Conservation (phyloP, 2,888 invertebrate genomes). For the Hyppa rectilinea region DNA sequence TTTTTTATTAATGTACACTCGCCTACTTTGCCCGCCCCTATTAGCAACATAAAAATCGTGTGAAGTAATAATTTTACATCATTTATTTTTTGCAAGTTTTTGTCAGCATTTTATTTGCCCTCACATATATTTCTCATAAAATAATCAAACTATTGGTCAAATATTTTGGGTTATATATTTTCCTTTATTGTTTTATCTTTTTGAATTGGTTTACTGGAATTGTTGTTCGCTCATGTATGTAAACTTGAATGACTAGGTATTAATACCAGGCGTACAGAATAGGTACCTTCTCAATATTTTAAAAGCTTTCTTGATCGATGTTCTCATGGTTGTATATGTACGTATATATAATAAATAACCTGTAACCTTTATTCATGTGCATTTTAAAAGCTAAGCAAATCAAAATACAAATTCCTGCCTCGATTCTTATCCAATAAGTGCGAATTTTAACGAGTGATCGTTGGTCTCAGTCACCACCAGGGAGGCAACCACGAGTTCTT, state of each 20-base stretch:
- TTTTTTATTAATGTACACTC: no score
- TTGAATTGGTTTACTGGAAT: not conserved
- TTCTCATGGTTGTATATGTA: not conserved
- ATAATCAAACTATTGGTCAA: not conserved
- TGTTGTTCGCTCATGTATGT: not conserved
- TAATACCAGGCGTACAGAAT: not conserved
- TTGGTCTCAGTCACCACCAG: constrained; percentile 70
- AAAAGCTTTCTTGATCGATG: not conserved
- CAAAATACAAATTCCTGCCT: not conserved
- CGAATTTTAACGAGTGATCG: constrained; percentile 70
- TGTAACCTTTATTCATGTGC: not conserved
- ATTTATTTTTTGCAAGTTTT: not conserved
- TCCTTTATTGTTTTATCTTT: not conserved
- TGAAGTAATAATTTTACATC: not conserved
- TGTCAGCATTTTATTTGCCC: not conserved
- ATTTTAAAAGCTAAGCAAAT: not conserved
- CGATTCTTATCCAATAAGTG: constrained; percentile 58
- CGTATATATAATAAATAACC: not conserved
- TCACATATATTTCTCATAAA: not conserved
- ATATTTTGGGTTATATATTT: not conserved
- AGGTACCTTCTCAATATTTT: not conserved
- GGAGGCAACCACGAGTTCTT: no score
- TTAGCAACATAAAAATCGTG: not conserved
- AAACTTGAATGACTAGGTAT: not conserved
- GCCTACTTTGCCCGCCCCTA: not conserved